phyloP scores from a whole-genome alignment of 2,888 invertebrate species.

The Spodoptera picta region DNA sequence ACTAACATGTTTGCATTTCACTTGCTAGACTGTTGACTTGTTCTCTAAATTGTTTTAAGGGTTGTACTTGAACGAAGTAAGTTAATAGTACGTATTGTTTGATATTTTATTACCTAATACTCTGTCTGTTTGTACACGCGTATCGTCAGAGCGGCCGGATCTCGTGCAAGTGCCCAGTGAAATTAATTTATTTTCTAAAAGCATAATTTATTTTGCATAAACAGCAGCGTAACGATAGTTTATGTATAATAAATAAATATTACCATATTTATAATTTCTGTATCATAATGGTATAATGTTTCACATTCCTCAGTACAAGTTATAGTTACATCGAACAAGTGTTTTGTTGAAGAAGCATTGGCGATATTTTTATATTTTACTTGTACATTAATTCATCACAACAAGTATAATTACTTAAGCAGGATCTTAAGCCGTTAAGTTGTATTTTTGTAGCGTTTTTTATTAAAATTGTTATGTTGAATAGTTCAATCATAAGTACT shows the following conservation, averaged over 20 bases:
- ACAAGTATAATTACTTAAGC: conserved; percentile 67
- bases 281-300: conserved; percentile 79
- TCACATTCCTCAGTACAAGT: conserved; percentile 78
- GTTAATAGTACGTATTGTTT: conserved; percentile 49
- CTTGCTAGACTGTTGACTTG: conserved; percentile 76
- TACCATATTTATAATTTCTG: conserved; percentile 86
- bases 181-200: conserved; percentile 71
- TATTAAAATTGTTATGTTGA: conserved; percentile 44
- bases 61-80: conserved; percentile 59
- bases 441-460: conserved; percentile 73
- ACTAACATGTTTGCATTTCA: conserved; percentile 76
- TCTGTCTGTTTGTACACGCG: conserved; percentile 51
- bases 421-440: conserved; percentile 63
- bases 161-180: conserved; percentile 58
- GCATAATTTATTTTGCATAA: conserved; percentile 80
- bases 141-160: conserved; percentile 39
- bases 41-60: conserved; percentile 73
- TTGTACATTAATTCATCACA: conserved; percentile 68
- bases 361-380: conserved; percentile 65
- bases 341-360: conserved; percentile 61
- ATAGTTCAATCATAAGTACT: conserved; percentile 39
- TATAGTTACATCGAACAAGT: conserved; percentile 78
- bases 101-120: conserved; percentile 72
- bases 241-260: conserved; percentile 64
- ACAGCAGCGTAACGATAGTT: conserved; percentile 75